phyloP scores from a whole-genome alignment of 1,140 invertebrate genomes.

The Lethrus apterus region DNA sequence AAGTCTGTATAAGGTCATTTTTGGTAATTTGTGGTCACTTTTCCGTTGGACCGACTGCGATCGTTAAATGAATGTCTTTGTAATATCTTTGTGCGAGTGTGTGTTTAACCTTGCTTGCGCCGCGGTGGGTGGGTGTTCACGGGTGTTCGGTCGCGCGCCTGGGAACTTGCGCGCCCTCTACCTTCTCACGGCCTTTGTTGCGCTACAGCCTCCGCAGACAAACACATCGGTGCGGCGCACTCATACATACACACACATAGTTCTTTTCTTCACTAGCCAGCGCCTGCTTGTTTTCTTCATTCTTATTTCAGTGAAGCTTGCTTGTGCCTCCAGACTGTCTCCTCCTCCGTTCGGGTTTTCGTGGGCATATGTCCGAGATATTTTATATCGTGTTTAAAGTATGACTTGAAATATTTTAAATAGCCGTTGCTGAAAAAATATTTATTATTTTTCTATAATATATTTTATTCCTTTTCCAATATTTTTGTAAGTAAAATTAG shows the following conservation, averaged over 20 bases:
- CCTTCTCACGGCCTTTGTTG: slow-evolving; percentile 12
- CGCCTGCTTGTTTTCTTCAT: slow-evolving; percentile 8
- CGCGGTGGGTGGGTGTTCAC: slow-evolving; percentile 11
- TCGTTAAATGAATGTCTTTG: too few species aligned
- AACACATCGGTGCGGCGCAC: slow-evolving; percentile 2
- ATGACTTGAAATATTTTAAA: too few species aligned
- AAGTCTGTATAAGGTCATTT: too few species aligned
- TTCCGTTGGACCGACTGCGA: too few species aligned
- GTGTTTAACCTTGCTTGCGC: slow-evolving; percentile 10
- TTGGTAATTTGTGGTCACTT: too few species aligned
- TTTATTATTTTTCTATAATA: too few species aligned
- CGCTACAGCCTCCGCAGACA: slow-evolving; percentile 8
- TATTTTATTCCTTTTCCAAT: too few species aligned
- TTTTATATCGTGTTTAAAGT: too few species aligned
- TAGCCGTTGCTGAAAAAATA: too few species aligned
- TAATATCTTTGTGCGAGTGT: neutral
- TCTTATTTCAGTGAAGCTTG: slow-evolving; percentile 9
- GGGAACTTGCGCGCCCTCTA: slow-evolving; percentile 11
- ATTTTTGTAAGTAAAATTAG: too few species aligned
- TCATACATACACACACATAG: slow-evolving; percentile 1
- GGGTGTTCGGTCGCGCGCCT: slow-evolving; percentile 12
- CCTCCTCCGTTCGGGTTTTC: slow-evolving; percentile 4
- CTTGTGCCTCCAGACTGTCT: neutral
- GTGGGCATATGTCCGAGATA: too few species aligned
- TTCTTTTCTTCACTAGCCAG: slow-evolving; percentile 1